phyloP scores from a whole-genome alignment of 1,140 invertebrate genomes.

The Phthorimaea operculella region DNA sequence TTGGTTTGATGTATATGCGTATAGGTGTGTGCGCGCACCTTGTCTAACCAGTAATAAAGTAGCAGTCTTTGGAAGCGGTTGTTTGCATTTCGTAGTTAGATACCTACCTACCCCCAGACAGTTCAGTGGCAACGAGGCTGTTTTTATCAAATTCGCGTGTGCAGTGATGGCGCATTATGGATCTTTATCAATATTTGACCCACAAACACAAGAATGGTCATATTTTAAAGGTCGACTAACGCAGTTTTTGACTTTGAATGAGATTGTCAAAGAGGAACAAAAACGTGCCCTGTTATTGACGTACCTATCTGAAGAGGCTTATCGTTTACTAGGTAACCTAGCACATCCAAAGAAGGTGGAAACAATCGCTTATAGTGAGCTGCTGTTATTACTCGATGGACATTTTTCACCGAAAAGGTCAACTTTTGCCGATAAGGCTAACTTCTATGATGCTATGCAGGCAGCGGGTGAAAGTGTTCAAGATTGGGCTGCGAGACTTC shows the following conservation, averaged over 20 bases:
- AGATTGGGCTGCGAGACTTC: not conserved
- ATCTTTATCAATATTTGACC: no score
- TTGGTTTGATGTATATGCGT: no score
- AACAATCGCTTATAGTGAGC: not conserved
- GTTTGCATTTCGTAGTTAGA: no score
- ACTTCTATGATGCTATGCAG: not conserved
- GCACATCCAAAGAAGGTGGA: not conserved
- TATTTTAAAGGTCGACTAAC: not conserved
- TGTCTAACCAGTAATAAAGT: no score
- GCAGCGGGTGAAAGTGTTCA: not conserved
- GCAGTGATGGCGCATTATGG: no score
- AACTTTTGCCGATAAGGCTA: not conserved
- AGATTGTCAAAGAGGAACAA: not conserved
- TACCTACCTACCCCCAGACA: not conserved
- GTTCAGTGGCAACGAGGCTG: not conserved
- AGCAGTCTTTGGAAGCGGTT: no score
- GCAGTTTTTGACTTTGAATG: not conserved
- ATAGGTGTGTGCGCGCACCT: no score
- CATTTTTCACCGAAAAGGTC: not conserved
- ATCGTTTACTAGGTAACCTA: not conserved
- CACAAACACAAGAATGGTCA: not conserved
- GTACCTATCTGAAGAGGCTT: not conserved
- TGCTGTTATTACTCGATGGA: not conserved
- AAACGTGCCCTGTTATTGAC: conserved; percentile 6
- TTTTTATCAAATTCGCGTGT: not conserved